Evolutionary conservation across 92 coral and sea anemone genomes (phyloP).

Genomic region (Hydrozoanthus gracilis): DNA sequence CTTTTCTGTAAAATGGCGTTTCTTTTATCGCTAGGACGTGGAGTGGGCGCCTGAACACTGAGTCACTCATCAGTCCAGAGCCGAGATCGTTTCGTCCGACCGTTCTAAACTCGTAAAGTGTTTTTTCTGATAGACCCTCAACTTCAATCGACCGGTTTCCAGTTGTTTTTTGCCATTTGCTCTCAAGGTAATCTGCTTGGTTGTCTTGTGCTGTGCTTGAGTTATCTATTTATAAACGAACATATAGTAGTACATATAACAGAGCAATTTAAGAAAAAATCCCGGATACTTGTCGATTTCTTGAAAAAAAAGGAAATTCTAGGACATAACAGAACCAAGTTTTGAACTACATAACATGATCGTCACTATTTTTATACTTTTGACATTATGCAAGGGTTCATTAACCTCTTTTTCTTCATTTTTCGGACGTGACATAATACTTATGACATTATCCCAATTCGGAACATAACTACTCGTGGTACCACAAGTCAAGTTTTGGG

Average conservation of each 20-base stretch:
- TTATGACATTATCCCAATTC: too few species aligned
- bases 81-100: not conserved
- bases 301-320: not conserved
- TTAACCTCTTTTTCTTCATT: too few species aligned
- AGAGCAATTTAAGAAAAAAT: not conserved
- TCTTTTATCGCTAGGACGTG: not conserved
- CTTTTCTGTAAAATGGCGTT: not conserved
- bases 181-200: not conserved
- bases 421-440: too few species aligned
- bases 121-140: not conserved
- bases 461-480: too few species aligned
- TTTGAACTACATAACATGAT: not conserved
- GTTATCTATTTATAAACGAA: not conserved
- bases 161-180: constrained; percentile 17
- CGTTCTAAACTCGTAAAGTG: constrained; percentile 11
- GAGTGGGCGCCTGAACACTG: not conserved
- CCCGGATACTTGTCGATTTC: not conserved
- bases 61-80: constrained; percentile 7
- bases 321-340: not conserved
- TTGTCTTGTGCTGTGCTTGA: not conserved
- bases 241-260: not conserved
- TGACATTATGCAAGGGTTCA: too few species aligned
- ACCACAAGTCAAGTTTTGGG: too few species aligned
- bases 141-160: constrained; percentile 11
- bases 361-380: not conserved